phyloP scores from a whole-genome alignment of 92 coral and sea anemone genomes.

The Muricea muricata region DNA sequence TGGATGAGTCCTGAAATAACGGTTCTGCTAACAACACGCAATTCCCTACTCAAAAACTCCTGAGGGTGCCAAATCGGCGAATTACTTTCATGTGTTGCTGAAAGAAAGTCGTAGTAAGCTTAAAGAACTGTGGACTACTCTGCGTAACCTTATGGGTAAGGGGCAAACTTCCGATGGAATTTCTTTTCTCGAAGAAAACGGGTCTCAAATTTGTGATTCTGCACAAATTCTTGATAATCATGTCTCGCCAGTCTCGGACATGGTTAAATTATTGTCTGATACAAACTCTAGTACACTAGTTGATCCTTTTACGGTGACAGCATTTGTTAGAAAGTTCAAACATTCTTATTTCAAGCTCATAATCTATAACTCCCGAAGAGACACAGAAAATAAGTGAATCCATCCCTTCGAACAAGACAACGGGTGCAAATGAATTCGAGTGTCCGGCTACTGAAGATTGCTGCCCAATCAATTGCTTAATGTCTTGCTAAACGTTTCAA shows the following conservation, averaged over 20 bases:
- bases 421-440: not conserved
- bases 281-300: not conserved
- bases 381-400: not conserved
- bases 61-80: not conserved
- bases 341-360: not conserved
- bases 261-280: not conserved
- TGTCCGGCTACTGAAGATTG: not conserved
- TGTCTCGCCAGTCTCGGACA: not conserved
- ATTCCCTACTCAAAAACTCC: not conserved
- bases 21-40: not conserved
- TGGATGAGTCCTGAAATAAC: not conserved
- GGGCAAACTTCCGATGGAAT: not conserved
- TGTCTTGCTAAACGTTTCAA: not conserved
- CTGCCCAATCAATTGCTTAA: not conserved
- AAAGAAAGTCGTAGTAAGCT: constrained; percentile 15
- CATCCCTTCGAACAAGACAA: not conserved
- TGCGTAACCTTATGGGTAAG: not conserved
- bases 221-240: not conserved
- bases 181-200: constrained; percentile 19
- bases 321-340: not conserved
- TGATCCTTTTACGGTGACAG: not conserved
- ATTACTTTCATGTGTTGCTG: not conserved
- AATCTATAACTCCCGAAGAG: not conserved
- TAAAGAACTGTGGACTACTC: constrained; percentile 21
- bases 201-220: not conserved